A percentile compares a stretch with the other conserved stretches of the same genome.
These are phyloP conservation scores for Acholoe squamosa DNA, from an alignment of 2,888 invertebrate genomes.

Conservation along the genomic window DNA sequence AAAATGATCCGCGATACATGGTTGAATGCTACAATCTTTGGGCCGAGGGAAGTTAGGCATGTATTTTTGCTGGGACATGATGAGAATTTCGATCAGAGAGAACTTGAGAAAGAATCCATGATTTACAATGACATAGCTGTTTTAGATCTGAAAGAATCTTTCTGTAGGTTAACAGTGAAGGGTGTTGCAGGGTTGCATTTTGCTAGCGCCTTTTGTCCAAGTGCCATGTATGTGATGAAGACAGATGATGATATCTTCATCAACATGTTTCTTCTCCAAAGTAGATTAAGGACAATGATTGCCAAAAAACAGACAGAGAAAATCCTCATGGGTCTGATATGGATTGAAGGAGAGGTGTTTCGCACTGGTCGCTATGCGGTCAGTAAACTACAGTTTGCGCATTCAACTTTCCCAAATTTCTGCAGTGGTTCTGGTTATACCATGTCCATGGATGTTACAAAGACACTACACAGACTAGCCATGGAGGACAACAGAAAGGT, in stretches of 20 bases:
- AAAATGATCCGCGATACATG: slow-evolving; percentile 15
- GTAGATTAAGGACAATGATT: neutral
- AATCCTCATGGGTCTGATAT: neutral
- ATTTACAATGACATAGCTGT: neutral
- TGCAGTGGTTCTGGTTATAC: slow-evolving; percentile 17
- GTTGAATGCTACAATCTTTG: neutral
- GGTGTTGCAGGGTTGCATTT: slow-evolving; percentile 24
- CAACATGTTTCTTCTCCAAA: slow-evolving; percentile 30
- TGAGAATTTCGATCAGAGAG: neutral
- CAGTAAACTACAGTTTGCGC: neutral
- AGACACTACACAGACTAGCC: neutral
- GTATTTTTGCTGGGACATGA: slow-evolving; percentile 15
- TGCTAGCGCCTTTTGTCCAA: neutral
- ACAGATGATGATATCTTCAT: slow-evolving; percentile 48
- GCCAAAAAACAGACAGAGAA: neutral
- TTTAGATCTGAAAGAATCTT: neutral
- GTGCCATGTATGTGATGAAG: slow-evolving; percentile 35
- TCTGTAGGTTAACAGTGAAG: slow-evolving; percentile 9
- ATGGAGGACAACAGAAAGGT: neutral
- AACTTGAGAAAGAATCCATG: neutral
- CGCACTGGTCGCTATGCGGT: slow-evolving; percentile 21
- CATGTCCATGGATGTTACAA: slow-evolving; percentile 30
- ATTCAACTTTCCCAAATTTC: neutral
- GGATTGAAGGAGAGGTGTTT: neutral
- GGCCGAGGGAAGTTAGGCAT: neutral